Conservation (phyloP, 1,140 invertebrate species). For the Drosophila orena region DNA sequence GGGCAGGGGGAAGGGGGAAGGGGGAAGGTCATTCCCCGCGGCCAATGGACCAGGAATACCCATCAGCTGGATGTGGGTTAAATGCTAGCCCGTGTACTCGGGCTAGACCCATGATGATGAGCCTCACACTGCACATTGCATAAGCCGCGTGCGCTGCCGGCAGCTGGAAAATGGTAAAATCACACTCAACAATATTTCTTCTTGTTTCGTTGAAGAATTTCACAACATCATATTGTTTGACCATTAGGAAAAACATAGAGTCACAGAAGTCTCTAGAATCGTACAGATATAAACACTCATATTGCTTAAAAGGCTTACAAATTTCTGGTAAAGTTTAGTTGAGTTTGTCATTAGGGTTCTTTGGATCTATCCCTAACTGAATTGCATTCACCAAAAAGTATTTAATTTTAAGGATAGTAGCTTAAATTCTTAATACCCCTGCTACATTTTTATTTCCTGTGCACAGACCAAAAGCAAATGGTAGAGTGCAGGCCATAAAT, state of each 20-base stretch:
- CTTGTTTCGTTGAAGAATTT: neutral
- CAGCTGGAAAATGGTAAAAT: slow-evolving; percentile 40
- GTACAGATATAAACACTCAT: no score
- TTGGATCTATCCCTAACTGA: neutral
- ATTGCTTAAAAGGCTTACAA: no score
- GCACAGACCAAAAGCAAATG: slow-evolving; percentile 37
- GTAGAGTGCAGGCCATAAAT: slow-evolving; percentile 70
- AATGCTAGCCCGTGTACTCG: slow-evolving; percentile 52
- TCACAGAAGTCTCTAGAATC: no score
- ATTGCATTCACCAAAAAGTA: neutral
- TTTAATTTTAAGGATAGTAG: neutral
- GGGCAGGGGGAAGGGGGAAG: slow-evolving; percentile 60
- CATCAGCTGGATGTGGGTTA: slow-evolving; percentile 51
- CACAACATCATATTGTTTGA: no score
- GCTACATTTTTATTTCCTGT: neutral
- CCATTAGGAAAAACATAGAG: no score
- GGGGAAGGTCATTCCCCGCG: slow-evolving; percentile 55
- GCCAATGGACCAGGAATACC: slow-evolving; percentile 47
- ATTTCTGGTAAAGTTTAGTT: no score
- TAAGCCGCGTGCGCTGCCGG: slow-evolving; percentile 39
- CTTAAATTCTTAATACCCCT: neutral
- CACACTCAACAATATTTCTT: slow-evolving; percentile 4
- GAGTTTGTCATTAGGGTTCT: no score
- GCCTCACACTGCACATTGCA: slow-evolving; percentile 64
- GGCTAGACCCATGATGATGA: slow-evolving; percentile 45